phyloP scores from a whole-genome alignment of 2,113 vertebrate species.

The Montifringilla adamsi region DNA sequence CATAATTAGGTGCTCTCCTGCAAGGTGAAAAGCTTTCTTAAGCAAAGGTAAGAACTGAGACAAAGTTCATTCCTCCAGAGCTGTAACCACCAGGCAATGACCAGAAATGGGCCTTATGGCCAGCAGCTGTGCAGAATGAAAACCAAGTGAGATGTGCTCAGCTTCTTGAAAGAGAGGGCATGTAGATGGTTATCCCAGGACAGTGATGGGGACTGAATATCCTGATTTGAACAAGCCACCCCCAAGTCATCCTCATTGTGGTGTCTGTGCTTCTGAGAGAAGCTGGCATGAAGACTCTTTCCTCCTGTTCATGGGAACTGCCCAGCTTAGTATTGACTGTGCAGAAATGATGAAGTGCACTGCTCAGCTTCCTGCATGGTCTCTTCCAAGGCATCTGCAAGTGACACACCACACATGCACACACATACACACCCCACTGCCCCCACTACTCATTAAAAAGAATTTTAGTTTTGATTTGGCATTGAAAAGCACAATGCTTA shows the following conservation, averaged over 20 bases:
- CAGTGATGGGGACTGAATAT: not conserved
- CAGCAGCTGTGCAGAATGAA: not conserved
- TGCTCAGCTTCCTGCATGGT: not conserved
- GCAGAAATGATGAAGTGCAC: not conserved
- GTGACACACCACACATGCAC: not conserved
- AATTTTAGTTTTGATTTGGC: not conserved
- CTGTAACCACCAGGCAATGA: not conserved
- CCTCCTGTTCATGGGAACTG: not conserved
- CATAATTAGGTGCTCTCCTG: not conserved
- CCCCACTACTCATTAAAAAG: not conserved
- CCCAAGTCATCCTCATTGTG: not conserved
- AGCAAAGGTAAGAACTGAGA: not conserved
- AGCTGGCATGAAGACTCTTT: not conserved
- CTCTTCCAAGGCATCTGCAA: not conserved
- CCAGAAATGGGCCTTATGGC: not conserved
- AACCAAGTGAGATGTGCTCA: not conserved
- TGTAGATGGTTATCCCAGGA: not conserved
- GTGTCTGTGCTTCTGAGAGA: not conserved
- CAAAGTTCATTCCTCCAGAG: not conserved
- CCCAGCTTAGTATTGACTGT: not conserved
- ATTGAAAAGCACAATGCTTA: not conserved
- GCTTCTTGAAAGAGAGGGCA: not conserved
- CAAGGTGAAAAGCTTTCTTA: not conserved
- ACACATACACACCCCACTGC: accelerated
- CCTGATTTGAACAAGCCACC: not conserved